Evolutionary conservation across 2,113 vertebrate species (phyloP).

Genomic region (Phalacrocorax aristotelis): DNA sequence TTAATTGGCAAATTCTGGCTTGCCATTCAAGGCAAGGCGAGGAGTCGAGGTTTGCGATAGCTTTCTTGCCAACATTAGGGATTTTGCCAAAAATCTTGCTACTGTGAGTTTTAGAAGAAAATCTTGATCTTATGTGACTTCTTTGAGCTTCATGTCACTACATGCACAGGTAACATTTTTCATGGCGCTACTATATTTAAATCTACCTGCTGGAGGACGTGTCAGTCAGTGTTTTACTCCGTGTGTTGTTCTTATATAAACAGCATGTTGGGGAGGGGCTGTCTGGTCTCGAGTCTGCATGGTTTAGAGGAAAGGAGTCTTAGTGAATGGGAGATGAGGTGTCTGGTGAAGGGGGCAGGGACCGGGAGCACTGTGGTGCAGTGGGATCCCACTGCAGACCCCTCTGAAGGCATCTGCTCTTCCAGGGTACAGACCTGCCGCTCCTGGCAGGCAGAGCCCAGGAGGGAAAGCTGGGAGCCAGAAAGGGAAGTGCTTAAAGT

Average conservation of each 20-base stretch:
- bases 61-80: background rate
- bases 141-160: background rate
- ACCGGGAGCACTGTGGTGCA: background rate
- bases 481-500: background rate
- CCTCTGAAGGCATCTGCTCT: background rate
- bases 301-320: background rate
- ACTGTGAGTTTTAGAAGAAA: background rate
- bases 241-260: background rate
- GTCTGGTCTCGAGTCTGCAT: background rate
- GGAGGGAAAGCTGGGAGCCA: background rate
- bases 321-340: background rate
- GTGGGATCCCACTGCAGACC: background rate
- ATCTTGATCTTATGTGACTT: background rate
- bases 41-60: background rate
- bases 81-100: conserved; percentile 4
- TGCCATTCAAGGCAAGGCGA: background rate
- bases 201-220: background rate
- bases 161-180: background rate
- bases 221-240: background rate
- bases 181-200: background rate
- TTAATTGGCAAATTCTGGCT: conserved; percentile 43
- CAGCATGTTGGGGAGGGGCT: background rate
- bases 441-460: background rate
- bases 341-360: background rate
- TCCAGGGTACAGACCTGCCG: background rate